Evolutionary conservation across 1,140 invertebrate species (phyloP), one percentile per base, ranked within the genome.

Genomic region (Battus philenor): DNA sequence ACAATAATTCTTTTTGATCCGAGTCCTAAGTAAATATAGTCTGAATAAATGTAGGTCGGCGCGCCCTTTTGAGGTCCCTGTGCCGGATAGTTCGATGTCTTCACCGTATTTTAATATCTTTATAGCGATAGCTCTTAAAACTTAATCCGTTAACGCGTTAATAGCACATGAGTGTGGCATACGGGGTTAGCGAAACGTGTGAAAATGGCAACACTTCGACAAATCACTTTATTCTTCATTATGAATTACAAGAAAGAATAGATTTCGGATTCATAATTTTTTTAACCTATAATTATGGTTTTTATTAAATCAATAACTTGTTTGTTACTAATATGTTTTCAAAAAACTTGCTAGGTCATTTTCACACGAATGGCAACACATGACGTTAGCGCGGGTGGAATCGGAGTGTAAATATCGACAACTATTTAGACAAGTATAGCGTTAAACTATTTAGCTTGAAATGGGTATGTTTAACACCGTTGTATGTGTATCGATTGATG

Each of bases 91-190:
- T 64, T 79, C 59, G 68, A 77, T 83, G 75, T 83, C 73, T 81
- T 77, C 69, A 73, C 58, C 53, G 69, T 78, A 78, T 76, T 79
- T 78, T 69, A 79, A 79, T 75, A 77, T 72, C 69, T 81, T 61
- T 46, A 69, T 81, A 77, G 70, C 17, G 39, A 55, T 60, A 64
- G 48, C 33, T 53, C n/a, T n/a, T n/a, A n/a, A 5, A 38, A 11
- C 24, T 12, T 10, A 11, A 26, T 9, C 8, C 10, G 17, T 17
- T 15, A 6, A 13, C 8, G 36, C n/a, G 34, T 11, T 27, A 24
- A 38, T 27, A 26, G 2, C 10, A 16, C n/a, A 36, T 22, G 20
- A n/a, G n/a, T n/a, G n/a, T 41, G 36, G 26, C 24, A 16, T 27
- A 29, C 4, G 36, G 7, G 12, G 20, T 34, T n/a, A n/a, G n/a